Evolutionary conservation across 2,113 vertebrate genomes (phyloP).

Genomic region (Fregata magnificens): DNA sequence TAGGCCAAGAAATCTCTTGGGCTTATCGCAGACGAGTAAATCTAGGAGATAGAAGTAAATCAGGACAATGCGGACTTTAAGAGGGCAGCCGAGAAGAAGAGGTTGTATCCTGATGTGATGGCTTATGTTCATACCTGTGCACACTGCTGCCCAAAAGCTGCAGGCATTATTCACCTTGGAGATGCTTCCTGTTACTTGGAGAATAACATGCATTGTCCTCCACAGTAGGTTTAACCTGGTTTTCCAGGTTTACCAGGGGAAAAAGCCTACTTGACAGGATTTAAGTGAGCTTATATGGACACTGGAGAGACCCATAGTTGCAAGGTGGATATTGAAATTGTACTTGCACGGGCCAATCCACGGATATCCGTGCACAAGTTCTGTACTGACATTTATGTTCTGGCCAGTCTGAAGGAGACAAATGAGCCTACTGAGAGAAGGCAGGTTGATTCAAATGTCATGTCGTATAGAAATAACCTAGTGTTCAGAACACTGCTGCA

Average conservation of each 20-base stretch:
- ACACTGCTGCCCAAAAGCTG: constrained; percentile 79
- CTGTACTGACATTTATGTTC: not conserved
- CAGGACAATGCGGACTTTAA: constrained; percentile 80
- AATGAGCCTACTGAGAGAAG: not conserved
- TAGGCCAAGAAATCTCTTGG: constrained; percentile 69
- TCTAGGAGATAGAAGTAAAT: constrained; percentile 81
- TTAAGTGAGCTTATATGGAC: not conserved
- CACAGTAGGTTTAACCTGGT: constrained; percentile 84
- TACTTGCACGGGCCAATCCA: not conserved
- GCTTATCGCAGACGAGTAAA: constrained; percentile 80
- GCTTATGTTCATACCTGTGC: constrained; percentile 85
- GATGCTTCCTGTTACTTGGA: constrained; percentile 87
- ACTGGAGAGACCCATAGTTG: not conserved
- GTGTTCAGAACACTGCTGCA: not conserved
- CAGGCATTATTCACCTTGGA: constrained; percentile 84
- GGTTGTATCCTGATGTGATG: constrained; percentile 84
- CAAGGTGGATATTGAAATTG: not conserved
- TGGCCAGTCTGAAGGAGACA: not conserved
- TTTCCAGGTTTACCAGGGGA: constrained; percentile 84
- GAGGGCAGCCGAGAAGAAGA: constrained; percentile 83
- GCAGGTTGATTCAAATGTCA: not conserved
- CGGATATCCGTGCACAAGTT: not conserved
- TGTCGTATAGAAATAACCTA: not conserved
- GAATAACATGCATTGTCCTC: constrained; percentile 86
- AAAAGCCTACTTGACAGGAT: constrained; percentile 61